Evolutionary conservation across 1,140 invertebrate genomes (phyloP), one percentile per base, ranked within the genome.

Genomic region (Drosophila pruinosa): DNA sequence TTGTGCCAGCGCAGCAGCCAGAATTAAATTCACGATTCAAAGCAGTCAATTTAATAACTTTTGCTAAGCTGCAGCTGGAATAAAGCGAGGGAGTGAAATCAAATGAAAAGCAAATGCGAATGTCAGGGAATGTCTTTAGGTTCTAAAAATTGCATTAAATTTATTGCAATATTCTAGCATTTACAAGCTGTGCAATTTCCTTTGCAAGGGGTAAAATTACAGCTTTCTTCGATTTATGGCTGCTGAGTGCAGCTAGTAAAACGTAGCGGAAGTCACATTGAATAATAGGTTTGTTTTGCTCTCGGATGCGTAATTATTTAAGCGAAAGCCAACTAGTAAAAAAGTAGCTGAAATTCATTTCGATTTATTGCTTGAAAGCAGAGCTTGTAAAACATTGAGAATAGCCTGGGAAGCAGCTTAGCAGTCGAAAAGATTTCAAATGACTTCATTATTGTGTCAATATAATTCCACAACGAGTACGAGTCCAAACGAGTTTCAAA

Each of bases 21-120:
- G 52, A 34, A 63, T 71, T 24, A 71, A 64, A 56, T 39, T 56
- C 24, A 43, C 43, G 43, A 57, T 24, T 38, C 34, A 41, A 48
- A 39, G 59, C 52, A 71, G 68, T 56, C 59, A 64, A 64, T 57
- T 71, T 63, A 70, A 70, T 63, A 70, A 70, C 58, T 41, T 34
- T 34, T 43, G 56, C 56, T 45, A 15, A 57, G 45, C 28, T 58
- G 54, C 24, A 54, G 24, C n/a, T 19, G 19, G 24, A 43, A 36
- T n/a, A 12, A 28, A 41, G 7, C 34, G 19, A 34, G 41, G 15
- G 24, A 45, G 54, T 52, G 4, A 17, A 56, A 57, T 48, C 31
- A 41, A 62, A 62, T 62, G 34, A 28, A 47, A 39, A 57, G 8
- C 34, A 41, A 57, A 48, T 38, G 12, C 17, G 19, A 14, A 22